Conservation (phyloP, 2,797 vertebrate species). For the Peromyscus aztecus region DNA sequence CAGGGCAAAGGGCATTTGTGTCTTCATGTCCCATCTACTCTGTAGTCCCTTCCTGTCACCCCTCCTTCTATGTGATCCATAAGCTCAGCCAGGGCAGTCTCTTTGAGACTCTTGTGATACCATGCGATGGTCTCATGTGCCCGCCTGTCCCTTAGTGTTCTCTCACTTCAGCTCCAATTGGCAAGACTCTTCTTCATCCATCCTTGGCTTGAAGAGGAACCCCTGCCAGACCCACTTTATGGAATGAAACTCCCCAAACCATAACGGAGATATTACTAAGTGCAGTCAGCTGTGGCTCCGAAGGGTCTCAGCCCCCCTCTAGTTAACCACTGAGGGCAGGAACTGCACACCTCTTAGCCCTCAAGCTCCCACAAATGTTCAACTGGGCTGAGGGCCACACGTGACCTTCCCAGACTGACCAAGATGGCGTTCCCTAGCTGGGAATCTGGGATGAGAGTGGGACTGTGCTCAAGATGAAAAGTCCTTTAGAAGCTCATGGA, state of each 20-base stretch:
- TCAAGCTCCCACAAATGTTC: neutral
- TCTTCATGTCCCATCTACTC: neutral
- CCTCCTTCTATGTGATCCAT: fast-evolving
- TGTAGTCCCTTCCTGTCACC: fast-evolving
- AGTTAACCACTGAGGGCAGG: too few species aligned
- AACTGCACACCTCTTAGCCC: neutral
- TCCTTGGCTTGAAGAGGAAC: neutral
- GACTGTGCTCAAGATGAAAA: neutral
- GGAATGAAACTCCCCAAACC: neutral
- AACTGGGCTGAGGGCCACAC: neutral
- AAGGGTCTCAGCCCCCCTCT: neutral
- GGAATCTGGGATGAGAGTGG: neutral
- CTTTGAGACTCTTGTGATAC: fast-evolving
- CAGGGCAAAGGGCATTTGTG: neutral
- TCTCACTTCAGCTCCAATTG: neutral
- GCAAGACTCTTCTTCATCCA: neutral
- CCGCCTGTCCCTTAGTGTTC: neutral
- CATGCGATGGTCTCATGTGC: too few species aligned
- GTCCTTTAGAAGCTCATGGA: neutral
- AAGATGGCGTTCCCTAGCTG: too few species aligned
- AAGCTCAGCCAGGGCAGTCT: neutral
- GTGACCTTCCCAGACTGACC: neutral
- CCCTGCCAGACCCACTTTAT: neutral
- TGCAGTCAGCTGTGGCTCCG: too few species aligned
- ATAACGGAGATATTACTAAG: neutral